Base-by-base conservation (phyloP, 2,113 vertebrate genomes). In the Petrocephalus microphthalmus region DNA sequence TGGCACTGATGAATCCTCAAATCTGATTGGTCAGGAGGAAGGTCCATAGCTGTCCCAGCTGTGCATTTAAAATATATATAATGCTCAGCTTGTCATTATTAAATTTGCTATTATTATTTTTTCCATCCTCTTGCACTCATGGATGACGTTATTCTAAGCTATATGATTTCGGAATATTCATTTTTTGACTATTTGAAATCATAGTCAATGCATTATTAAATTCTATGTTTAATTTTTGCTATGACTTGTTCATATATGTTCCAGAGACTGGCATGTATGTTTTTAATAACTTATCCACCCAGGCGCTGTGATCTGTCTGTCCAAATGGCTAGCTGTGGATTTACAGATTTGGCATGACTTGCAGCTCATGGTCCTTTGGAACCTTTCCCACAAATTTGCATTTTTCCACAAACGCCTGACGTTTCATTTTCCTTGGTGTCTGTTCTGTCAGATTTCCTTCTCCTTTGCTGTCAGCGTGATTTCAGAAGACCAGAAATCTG, bases 401-500 rank as follows among this genome's bases (percentile, higher is more conserved):
- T 83, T 83, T 83, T 83, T 42, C 42, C 19, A 49, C 81, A 42
- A 83, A 51, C 81, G 7, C 37, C 5, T 51, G 81, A 20, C 20
- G n/a, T 51, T 52, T 74, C 47, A 45, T 25, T 37, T 64, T 47
- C 57, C 37, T 17, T 47, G 22, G 33, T 47, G 10, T 87, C 57
- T 42, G 71, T 78, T 78, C 45, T 45, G 22, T 64, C 8, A 0
- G 54, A n/a, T 42, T 19, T 42, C 71, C 15, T 42, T 54, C 25
- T 20, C 7, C 22, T 49, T 51, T 51, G 42, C 42, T 25, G 51
- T 82, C 54, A 20, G 25, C n/a, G 84, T 81, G 74, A 84, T 88
- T 86, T 57, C 33, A 86, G 56, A 74, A n/a, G 57, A 88, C 33
- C 22, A 89, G 47, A 42, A 49, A 88, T 78, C 49, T 84, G 81